Conservation (phyloP, 2,888 invertebrate species). For the Orchestes rusci region DNA sequence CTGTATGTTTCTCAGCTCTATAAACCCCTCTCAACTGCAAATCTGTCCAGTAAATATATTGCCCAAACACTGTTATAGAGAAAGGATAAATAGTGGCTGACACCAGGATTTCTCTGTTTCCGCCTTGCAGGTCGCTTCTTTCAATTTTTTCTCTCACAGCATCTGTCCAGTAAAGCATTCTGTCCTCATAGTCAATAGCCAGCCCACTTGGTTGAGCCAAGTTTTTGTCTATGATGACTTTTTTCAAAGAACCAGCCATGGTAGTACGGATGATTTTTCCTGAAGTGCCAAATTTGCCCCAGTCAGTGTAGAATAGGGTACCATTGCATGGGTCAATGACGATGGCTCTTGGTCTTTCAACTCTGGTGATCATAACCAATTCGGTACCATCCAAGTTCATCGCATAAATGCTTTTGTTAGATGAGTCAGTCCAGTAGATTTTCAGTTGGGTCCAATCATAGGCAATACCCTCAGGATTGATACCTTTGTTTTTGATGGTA, state of each 20-base stretch:
- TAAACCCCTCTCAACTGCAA: conserved; percentile 89
- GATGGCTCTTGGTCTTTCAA: conserved; percentile 89
- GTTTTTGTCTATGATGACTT: conserved; percentile 81
- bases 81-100: conserved; percentile 93
- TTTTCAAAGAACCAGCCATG: conserved; percentile 91
- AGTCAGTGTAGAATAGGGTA: conserved; percentile 90
- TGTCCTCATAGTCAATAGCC: conserved; percentile 91
- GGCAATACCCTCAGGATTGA: conserved; percentile 89
- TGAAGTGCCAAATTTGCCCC: conserved; percentile 88
- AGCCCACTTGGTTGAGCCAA: conserved; percentile 93
- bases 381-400: conserved; percentile 87
- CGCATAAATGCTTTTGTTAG: conserved; percentile 88
- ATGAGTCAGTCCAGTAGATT: conserved; percentile 96
- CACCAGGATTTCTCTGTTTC: conserved; percentile 74
- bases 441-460: conserved; percentile 98
- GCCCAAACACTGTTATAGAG: conserved; percentile 82
- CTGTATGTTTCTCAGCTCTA: conserved; percentile 94
- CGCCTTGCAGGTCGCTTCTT: conserved; percentile 80
- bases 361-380: conserved; percentile 85
- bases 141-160: conserved; percentile 94
- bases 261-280: conserved; percentile 93
- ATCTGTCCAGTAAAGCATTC: conserved; percentile 95
- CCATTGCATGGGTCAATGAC: conserved; percentile 97
- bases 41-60: conserved; percentile 96
- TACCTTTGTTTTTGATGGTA: conserved; percentile 49